A percentile compares a stretch with the other conserved stretches of the same genome.
These are phyloP conservation scores for Steinernema carpocapsae DNA, from an alignment of 2,888 invertebrate genomes.

Conservation along the genomic window DNA sequence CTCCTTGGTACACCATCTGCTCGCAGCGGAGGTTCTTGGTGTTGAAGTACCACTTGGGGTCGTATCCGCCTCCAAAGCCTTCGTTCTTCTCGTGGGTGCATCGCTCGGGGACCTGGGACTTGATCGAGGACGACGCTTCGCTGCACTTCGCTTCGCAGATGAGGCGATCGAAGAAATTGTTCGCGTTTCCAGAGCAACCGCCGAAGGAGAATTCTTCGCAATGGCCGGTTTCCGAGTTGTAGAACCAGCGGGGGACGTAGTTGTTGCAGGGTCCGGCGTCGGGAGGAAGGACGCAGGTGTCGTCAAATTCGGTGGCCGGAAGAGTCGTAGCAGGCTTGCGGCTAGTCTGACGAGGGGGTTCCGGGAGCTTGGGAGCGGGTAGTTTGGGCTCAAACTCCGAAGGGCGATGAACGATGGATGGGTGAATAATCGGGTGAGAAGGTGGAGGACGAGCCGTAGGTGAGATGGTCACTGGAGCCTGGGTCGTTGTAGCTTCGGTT, in stretches of 20 bases:
- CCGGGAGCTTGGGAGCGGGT: neutral
- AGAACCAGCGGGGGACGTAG: slow-evolving; percentile 64
- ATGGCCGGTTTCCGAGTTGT: slow-evolving; percentile 58
- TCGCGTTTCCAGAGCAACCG: slow-evolving; percentile 65
- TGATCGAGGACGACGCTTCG: slow-evolving; percentile 44
- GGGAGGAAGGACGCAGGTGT: slow-evolving; percentile 58
- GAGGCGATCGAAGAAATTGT: slow-evolving; percentile 61
- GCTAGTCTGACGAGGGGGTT: neutral
- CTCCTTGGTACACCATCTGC: slow-evolving; percentile 66
- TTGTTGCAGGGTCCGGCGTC: slow-evolving; percentile 64
- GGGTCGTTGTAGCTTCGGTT: slow-evolving; percentile 34
- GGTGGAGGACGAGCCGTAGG: slow-evolving; percentile 4
- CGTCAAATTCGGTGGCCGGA: slow-evolving; percentile 39
- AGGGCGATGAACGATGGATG: neutral
- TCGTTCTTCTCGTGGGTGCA: slow-evolving; percentile 60
- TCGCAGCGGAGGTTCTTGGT: slow-evolving; percentile 65
- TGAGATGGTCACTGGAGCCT: neutral
- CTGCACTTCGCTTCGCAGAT: slow-evolving; percentile 43
- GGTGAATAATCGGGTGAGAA: neutral
- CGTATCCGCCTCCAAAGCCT: slow-evolving; percentile 65
- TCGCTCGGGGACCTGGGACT: slow-evolving; percentile 57
- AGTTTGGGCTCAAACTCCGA: slow-evolving; percentile 5
- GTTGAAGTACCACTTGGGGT: slow-evolving; percentile 67
- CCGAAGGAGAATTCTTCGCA: slow-evolving; percentile 68
- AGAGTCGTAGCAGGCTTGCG: slow-evolving; percentile 33